Conservation (phyloP, 2,113 vertebrate genomes). For the Pipa parva region DNA sequence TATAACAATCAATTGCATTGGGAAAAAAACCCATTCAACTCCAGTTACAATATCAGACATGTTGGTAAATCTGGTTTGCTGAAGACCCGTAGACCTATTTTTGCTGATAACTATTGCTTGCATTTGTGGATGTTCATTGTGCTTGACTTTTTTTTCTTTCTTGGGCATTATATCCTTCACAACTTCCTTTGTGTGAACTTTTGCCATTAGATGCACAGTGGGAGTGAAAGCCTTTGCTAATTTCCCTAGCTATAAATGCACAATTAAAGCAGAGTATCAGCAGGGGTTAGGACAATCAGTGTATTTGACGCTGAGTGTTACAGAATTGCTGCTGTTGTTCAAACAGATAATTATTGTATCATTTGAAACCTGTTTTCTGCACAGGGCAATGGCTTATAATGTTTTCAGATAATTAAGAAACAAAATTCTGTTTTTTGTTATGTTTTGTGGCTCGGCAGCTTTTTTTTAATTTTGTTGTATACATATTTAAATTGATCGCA, state of each 20-base stretch:
- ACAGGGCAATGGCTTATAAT: slow-evolving; percentile 26
- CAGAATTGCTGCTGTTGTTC: slow-evolving; percentile 60
- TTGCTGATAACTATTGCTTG: no score
- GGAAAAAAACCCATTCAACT: no score
- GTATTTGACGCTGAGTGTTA: slow-evolving; percentile 54
- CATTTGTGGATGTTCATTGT: no score
- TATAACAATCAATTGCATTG: no score
- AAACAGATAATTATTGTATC: slow-evolving; percentile 63
- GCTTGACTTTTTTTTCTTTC: slow-evolving; percentile 9
- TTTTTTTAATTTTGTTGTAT: slow-evolving; percentile 17
- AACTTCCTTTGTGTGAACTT: slow-evolving; percentile 48
- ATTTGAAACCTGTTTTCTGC: slow-evolving; percentile 50
- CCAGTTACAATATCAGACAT: no score
- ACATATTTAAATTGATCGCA: slow-evolving; percentile 10
- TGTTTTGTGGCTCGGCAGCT: slow-evolving; percentile 27
- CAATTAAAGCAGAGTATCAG: slow-evolving; percentile 61
- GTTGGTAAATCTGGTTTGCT: no score
- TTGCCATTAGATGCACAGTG: slow-evolving; percentile 52
- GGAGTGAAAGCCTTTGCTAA: slow-evolving; percentile 54
- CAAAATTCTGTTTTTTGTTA: background rate
- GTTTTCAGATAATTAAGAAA: slow-evolving; percentile 32
- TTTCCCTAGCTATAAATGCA: slow-evolving; percentile 55
- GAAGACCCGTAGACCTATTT: no score
- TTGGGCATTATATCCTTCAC: slow-evolving; percentile 16
- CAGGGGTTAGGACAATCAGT: slow-evolving; percentile 55